Base-by-base conservation (phyloP, 2,797 vertebrate genomes). In the Eremophila alpestris region DNA sequence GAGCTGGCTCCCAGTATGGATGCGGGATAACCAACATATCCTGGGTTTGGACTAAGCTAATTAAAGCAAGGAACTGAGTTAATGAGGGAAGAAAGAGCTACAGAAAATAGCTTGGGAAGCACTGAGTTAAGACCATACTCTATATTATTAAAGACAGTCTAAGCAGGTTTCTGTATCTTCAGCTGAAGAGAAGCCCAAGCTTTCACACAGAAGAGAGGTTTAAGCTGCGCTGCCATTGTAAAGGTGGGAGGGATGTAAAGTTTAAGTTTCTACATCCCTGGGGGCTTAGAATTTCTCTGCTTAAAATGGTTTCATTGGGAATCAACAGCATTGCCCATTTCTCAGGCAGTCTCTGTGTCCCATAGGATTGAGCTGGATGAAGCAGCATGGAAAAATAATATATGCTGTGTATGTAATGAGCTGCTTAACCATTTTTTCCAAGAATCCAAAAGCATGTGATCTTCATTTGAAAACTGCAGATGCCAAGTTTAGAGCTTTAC, bases 331-430 rank as follows among this genome's bases (percentile, higher is more conserved):
- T 45, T 96, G 64, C 93, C 94, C 69, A 18, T 95, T 96, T 96
- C 94, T 93, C 94, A 95, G 94, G 76, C 93, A 89, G 29, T 3
- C 46, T 85, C 41, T 5, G 0, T 75, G 76, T 94, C 95, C 94
- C 96, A 92, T 38, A 95, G 95, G 94, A 93, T 41, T 78, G 27
- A 71, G 79, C 76, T 96, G 94, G 85, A 95, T 86, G 76, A 91
- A 83, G 43, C 12, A 71, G 76, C 54, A 81, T 78, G 93, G 95
- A 96, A 96, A 96, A 95, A 93, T 92, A 92, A 91, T 87, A 89
- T 71, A 94, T 34, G 51, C 59, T 73, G n/a, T 87, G 68, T 74
- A 89, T 78, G 60, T 87, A 93, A 90, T 75, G 60, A 68, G 78
- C 83, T 85, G 83, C 78, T 90, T 85, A 92, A 93, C 75, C 24